A percentile compares a stretch with the other conserved stretches of the same genome.
phyloP scores from a whole-genome alignment of 2,888 invertebrate species.

The Anagyrus pseudococci region DNA sequence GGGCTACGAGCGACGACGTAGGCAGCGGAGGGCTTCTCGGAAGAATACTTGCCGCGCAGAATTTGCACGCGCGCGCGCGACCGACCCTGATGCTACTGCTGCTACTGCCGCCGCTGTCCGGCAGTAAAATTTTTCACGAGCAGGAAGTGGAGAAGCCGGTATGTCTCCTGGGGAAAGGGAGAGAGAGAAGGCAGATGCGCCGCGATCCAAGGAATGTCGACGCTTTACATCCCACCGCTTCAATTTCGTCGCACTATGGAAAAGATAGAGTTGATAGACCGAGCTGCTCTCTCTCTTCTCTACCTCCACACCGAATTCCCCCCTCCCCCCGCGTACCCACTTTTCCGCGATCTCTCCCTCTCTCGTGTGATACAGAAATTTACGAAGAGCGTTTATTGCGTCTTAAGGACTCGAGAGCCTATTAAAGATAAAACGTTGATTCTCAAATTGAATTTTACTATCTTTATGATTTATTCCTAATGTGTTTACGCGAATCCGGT shows the following conservation, averaged over 20 bases:
- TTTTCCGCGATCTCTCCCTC: background rate
- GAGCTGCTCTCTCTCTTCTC: background rate
- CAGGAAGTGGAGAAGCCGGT: conserved; percentile 10
- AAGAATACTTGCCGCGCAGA: too few species aligned
- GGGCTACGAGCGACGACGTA: conserved; percentile 22
- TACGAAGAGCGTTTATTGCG: conserved; percentile 15
- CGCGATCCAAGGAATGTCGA: conserved; percentile 35
- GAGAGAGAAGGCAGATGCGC: conserved; percentile 2
- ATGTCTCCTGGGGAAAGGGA: conserved; percentile 15
- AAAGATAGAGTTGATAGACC: conserved; percentile 26
- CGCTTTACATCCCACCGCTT: conserved; percentile 34
- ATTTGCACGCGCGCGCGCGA: background rate
- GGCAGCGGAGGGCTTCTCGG: conserved; percentile 8
- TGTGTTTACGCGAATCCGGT: too few species aligned
- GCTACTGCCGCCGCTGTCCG: conserved; percentile 14
- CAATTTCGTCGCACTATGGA: conserved; percentile 35
- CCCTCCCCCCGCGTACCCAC: conserved; percentile 5
- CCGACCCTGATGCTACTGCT: background rate
- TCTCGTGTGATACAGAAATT: conserved; percentile 19
- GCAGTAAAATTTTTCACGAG: conserved; percentile 39
- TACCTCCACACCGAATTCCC: background rate
- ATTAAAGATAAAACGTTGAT: conserved; percentile 6
- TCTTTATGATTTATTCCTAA: too few species aligned
- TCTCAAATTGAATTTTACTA: too few species aligned
- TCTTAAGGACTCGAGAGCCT: conserved; percentile 2